A percentile compares a stretch with the other conserved stretches of the same genome.
Evolutionary conservation across 2,113 vertebrate species (phyloP).

Genomic region (Tragelaphus imberbis): DNA sequence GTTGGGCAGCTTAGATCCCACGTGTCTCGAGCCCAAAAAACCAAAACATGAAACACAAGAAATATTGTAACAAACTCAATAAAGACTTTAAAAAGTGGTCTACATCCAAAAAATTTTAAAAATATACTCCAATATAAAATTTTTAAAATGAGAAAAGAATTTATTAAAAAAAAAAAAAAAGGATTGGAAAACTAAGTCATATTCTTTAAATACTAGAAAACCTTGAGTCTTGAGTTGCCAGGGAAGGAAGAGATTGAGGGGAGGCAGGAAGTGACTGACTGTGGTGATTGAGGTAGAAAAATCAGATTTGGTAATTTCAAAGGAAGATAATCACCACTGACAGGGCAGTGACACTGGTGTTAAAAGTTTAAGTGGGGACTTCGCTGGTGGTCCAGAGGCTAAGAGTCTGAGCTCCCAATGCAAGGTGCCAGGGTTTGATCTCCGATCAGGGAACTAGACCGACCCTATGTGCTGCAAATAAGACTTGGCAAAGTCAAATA

Average conservation of each 20-base stretch:
- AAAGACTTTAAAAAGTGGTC: not conserved
- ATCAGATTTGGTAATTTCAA: not conserved
- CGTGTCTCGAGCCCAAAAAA: not conserved
- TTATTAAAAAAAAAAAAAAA: not conserved
- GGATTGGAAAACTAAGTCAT: not conserved
- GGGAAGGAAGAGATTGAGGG: not conserved
- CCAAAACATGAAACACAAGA: not conserved
- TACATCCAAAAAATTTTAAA: not conserved
- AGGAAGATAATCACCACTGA: not conserved
- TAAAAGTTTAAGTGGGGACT: not conserved
- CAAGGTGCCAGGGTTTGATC: not conserved
- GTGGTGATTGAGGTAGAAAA: not conserved
- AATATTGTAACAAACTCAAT: not conserved
- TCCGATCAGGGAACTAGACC: not conserved
- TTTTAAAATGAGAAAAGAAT: not conserved
- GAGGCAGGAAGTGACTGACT: not conserved
- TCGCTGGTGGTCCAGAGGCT: not conserved
- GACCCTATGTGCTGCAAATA: not conserved
- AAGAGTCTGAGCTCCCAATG: not conserved
- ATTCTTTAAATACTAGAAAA: not conserved
- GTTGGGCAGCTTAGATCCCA: not conserved
- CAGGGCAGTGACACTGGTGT: fast-evolving
- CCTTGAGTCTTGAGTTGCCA: not conserved
- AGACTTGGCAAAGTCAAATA: not conserved
- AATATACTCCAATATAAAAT: not conserved